Conservation (phyloP, 2,113 vertebrate genomes). For the Taurulus bubalis region DNA sequence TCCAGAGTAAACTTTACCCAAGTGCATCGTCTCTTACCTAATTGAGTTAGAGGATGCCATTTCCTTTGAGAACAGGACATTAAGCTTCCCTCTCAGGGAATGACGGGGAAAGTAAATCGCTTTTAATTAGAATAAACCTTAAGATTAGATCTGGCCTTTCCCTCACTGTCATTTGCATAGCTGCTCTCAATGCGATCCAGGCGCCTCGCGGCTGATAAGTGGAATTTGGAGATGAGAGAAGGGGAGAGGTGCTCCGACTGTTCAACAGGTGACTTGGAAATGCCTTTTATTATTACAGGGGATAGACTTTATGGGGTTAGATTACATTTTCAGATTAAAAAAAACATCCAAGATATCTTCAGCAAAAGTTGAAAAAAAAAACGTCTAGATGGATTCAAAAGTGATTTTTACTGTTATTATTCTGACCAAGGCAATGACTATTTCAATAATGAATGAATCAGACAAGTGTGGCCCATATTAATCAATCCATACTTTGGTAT, state of each 20-base stretch:
- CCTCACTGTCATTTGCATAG: slow-evolving; percentile 73
- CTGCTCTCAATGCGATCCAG: slow-evolving; percentile 66
- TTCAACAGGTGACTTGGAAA: slow-evolving; percentile 56
- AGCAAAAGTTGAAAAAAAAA: too few relatives aligned
- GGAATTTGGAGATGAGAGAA: slow-evolving; percentile 68
- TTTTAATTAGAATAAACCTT: slow-evolving; percentile 86
- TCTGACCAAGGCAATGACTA: not conserved
- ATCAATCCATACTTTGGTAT: not conserved
- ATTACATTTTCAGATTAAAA: not conserved
- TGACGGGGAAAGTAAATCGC: slow-evolving; percentile 75
- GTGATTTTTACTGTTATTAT: not conserved
- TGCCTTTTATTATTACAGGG: not conserved
- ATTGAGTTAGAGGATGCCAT: slow-evolving; percentile 71
- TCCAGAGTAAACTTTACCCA: slow-evolving; percentile 64
- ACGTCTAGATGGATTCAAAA: not conserved
- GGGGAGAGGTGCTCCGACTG: slow-evolving; percentile 25
- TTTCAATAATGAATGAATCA: not conserved
- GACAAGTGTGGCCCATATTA: not conserved
- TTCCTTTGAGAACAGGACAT: slow-evolving; percentile 76
- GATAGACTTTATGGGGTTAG: not conserved
- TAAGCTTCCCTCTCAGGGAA: slow-evolving; percentile 68
- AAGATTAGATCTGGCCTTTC: slow-evolving; percentile 81
- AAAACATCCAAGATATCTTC: too few relatives aligned
- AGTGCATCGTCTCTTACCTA: slow-evolving; percentile 70
- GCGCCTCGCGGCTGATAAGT: slow-evolving; percentile 76